Base-by-base conservation (phyloP, 1,140 invertebrate species). In the Heliconius hermathena region DNA sequence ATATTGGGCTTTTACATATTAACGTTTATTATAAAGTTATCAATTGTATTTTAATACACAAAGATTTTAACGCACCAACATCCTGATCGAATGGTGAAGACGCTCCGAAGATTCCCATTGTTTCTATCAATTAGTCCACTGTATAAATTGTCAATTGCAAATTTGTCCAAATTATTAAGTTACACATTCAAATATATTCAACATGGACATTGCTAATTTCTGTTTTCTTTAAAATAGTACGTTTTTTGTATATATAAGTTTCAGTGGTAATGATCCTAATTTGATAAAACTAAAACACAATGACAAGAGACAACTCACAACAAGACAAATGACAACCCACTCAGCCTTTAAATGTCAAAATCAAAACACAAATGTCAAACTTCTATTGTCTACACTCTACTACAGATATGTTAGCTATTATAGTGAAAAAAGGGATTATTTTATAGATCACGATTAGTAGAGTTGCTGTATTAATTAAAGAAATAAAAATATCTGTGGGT, bases 1-100 rank as follows among this genome's bases (percentile, higher is more conserved):
- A 16, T 46, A 16, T 16, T 16, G 16, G 3, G 16, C 41, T 46
- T 46, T 46, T 46, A 46, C 3, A 46, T 46, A 46, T 46, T 16
- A 16, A 46, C 13, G 13, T 46, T 4, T 46, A 46, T 46, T 46
- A 46, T 46, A 46, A 60, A 22, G 54, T 60, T 3, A 22, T 60
- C n/a, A 22, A 60, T 22, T 22, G 11, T 5, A 66, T n/a, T n/a
- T n/a, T n/a, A 26, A 5, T 66, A 66, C 22, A 66, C 8, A 81
- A 73, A 70, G 49, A 60, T 16, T 92, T 26, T 3, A 66, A 95
- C 96, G 93, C 95, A 97, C 97, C 97, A 84, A 97, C 97, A 93
- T 97, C 96, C 90, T 95, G 94, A 89, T 97, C 97, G 87, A 97
- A 97, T 78, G 96, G 96, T 84, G 96, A 96, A 71, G 95, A 95